These are phyloP conservation scores for Lepus americanus DNA, from an alignment of 2,113 vertebrate genomes.

Conservation along the genomic window DNA sequence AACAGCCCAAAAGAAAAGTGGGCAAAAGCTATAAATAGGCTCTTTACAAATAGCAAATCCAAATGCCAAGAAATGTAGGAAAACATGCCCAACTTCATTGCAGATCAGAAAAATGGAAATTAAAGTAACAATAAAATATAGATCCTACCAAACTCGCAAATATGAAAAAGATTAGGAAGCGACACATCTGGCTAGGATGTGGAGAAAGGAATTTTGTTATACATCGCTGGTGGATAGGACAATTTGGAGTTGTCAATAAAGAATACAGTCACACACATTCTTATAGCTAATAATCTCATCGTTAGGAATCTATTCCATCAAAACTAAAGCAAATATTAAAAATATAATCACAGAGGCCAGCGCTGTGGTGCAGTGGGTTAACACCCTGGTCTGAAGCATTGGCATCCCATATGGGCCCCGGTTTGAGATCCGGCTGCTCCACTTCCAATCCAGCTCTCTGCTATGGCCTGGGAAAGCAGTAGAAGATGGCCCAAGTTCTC, in stretches of 20 bases:
- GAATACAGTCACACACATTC: neutral
- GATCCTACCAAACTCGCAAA: neutral
- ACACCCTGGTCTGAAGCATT: too few relatives aligned
- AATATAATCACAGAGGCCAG: neutral
- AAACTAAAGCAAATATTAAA: slow-evolving; percentile 11
- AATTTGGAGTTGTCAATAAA: neutral
- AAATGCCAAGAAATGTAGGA: slow-evolving; percentile 36
- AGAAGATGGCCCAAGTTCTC: too few relatives aligned
- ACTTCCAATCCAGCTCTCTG: too few relatives aligned
- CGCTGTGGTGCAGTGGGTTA: too few relatives aligned
- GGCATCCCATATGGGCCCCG: too few relatives aligned
- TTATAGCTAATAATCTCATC: slow-evolving; percentile 3
- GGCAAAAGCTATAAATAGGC: slow-evolving; percentile 7
- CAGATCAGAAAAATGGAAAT: slow-evolving; percentile 28
- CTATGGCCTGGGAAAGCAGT: too few relatives aligned
- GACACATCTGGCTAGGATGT: neutral
- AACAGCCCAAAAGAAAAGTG: slow-evolving; percentile 20
- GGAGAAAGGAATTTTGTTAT: slow-evolving; percentile 22
- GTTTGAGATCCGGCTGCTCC: too few relatives aligned
- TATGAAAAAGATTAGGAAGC: neutral
- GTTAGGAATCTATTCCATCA: neutral
- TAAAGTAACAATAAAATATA: slow-evolving; percentile 40
- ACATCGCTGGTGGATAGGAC: neutral
- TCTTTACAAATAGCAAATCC: slow-evolving; percentile 12
- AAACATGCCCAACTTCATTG: neutral